Percentiles rank a stretch among this genome's conserved stretches.
phyloP scores from a whole-genome alignment of 2,113 vertebrate species.

The Corythornis madagascariensis region DNA sequence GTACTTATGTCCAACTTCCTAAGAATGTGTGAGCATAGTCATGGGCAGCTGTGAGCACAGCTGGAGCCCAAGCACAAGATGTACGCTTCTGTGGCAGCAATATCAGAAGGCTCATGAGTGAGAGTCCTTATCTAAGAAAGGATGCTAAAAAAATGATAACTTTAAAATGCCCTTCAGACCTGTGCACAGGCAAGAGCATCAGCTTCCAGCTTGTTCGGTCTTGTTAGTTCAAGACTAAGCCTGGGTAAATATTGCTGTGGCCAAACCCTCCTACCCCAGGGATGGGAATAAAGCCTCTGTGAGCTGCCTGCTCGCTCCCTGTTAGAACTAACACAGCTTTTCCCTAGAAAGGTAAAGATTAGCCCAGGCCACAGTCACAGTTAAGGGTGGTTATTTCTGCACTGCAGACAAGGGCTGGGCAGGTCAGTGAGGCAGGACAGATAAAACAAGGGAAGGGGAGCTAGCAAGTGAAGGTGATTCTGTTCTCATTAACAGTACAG shows the following conservation, averaged over 20 bases:
- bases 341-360: neutral
- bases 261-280: neutral
- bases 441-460: neutral
- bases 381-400: neutral
- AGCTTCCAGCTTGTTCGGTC: neutral
- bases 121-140: neutral
- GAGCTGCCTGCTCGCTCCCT: neutral
- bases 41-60: neutral
- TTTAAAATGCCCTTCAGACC: neutral
- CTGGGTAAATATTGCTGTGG: neutral
- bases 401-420: neutral
- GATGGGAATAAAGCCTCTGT: neutral
- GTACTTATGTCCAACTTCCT: neutral
- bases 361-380: neutral
- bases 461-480: neutral
- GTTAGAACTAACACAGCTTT: neutral
- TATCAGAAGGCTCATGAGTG: neutral
- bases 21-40: neutral
- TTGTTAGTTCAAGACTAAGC: slow-evolving; percentile 27
- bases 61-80: neutral
- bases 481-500: neutral
- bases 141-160: neutral
- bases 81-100: neutral
- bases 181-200: neutral
- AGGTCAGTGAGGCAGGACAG: neutral